Percentiles rank a stretch among this genome's conserved stretches.
Evolutionary conservation across 2,113 vertebrate genomes (phyloP).

Genomic region (Edolisoma coerulescens): DNA sequence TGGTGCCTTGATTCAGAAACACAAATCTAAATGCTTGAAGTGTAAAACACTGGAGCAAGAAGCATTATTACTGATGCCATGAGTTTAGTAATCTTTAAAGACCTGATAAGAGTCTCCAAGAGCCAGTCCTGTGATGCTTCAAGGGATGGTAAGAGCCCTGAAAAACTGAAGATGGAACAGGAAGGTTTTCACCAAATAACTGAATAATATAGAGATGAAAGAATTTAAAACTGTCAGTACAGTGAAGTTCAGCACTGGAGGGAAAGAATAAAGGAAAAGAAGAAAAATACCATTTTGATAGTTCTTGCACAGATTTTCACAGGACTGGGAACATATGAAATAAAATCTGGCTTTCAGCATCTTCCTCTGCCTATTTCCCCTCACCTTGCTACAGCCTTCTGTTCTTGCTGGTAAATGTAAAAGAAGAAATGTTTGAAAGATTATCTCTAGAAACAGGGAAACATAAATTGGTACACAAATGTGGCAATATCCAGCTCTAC

Average conservation of each 20-base stretch:
- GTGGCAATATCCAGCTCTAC: neutral
- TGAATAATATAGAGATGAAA: neutral
- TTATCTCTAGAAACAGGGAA: neutral
- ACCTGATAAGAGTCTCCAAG: neutral
- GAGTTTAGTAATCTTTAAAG: neutral
- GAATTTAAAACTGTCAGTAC: neutral
- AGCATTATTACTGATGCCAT: neutral
- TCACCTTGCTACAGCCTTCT: neutral
- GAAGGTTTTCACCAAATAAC: neutral
- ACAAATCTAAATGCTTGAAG: neutral
- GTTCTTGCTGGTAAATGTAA: neutral
- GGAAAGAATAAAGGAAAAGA: neutral
- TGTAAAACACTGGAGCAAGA: neutral
- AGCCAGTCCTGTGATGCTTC: neutral
- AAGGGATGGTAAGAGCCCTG: neutral
- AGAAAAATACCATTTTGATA: neutral
- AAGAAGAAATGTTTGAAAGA: neutral
- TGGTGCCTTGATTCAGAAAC: neutral
- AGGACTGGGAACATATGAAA: neutral
- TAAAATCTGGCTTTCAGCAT: neutral
- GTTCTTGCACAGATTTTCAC: neutral
- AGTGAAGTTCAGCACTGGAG: neutral
- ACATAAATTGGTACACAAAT: neutral
- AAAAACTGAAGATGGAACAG: neutral
- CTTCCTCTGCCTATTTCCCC: neutral